A percentile compares a stretch with the other conserved stretches of the same genome.
Conservation (phyloP, 1,140 invertebrate species). For the Trissolcus basalis region DNA sequence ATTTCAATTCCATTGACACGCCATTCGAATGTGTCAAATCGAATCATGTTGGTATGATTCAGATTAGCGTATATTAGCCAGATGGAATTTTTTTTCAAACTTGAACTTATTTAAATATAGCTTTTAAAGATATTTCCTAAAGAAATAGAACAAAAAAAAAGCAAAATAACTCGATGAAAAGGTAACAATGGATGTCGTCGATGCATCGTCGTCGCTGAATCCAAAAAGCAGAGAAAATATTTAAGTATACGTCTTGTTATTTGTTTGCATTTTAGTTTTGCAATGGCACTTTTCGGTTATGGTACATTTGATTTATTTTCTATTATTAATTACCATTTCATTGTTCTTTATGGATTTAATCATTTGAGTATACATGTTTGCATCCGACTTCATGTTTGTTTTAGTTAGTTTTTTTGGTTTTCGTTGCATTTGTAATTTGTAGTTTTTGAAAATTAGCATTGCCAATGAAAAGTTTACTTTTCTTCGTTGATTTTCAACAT, state of each 20-base stretch:
- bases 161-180: slow-evolving; percentile 15
- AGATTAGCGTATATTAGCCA: slow-evolving; percentile 67
- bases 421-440: neutral
- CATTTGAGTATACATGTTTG: slow-evolving; percentile 39
- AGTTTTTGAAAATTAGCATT: too few species aligned
- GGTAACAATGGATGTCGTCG: slow-evolving; percentile 45
- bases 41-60: too few species aligned
- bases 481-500: too few species aligned
- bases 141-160: slow-evolving; percentile 1
- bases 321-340: slow-evolving; percentile 37
- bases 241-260: slow-evolving; percentile 34
- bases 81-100: too few species aligned
- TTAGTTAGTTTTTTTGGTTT: slow-evolving; percentile 7
- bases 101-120: neutral
- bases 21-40: too few species aligned
- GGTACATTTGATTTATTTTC: slow-evolving; percentile 27
- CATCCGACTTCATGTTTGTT: slow-evolving; percentile 25
- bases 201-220: slow-evolving; percentile 63
- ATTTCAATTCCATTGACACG: too few species aligned
- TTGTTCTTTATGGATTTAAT: slow-evolving; percentile 21
- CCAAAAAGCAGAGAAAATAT: slow-evolving; percentile 56
- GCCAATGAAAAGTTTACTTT: too few species aligned
- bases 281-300: slow-evolving; percentile 31
- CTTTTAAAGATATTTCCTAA: neutral
- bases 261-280: slow-evolving; percentile 17